These are phyloP conservation scores for Adrianichthys oophorus DNA, from an alignment of 2,797 vertebrate species.

Conservation along the genomic window DNA sequence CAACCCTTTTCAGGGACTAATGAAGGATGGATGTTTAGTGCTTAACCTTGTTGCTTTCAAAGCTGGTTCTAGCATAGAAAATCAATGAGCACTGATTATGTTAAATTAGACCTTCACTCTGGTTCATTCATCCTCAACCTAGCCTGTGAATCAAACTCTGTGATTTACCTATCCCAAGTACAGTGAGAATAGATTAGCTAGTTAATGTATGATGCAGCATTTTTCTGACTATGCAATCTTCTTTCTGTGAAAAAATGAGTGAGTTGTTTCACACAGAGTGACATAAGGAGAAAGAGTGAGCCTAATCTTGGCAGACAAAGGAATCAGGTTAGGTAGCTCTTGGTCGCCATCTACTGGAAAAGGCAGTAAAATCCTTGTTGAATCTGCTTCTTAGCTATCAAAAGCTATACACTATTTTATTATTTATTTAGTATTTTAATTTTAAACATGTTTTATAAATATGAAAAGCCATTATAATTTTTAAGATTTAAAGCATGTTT, in stretches of 20 bases:
- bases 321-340: background rate
- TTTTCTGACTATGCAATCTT: slow-evolving; percentile 34
- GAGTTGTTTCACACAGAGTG: slow-evolving; percentile 35
- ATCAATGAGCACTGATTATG: slow-evolving; percentile 15
- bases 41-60: slow-evolving; percentile 12
- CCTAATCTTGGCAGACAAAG: slow-evolving; percentile 5
- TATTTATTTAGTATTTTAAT: background rate
- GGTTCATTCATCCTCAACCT: slow-evolving; percentile 43
- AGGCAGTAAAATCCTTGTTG: background rate
- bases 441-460: too few relatives aligned
- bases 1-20: too few relatives aligned
- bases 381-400: background rate
- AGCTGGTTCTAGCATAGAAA: slow-evolving; percentile 14
- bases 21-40: too few relatives aligned
- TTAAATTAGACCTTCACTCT: slow-evolving; percentile 50
- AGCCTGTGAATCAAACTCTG: slow-evolving; percentile 32
- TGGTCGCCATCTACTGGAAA: slow-evolving; percentile 54
- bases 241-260: slow-evolving; percentile 38
- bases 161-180: slow-evolving; percentile 16
- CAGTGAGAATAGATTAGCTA: slow-evolving; percentile 31
- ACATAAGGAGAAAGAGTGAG: slow-evolving; percentile 8
- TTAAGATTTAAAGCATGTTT: too few relatives aligned
- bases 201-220: slow-evolving; percentile 28
- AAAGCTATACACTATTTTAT: background rate
- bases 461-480: too few relatives aligned